Base-by-base conservation (phyloP, 1,140 invertebrate species). In the Tetragnatha versicolor region DNA sequence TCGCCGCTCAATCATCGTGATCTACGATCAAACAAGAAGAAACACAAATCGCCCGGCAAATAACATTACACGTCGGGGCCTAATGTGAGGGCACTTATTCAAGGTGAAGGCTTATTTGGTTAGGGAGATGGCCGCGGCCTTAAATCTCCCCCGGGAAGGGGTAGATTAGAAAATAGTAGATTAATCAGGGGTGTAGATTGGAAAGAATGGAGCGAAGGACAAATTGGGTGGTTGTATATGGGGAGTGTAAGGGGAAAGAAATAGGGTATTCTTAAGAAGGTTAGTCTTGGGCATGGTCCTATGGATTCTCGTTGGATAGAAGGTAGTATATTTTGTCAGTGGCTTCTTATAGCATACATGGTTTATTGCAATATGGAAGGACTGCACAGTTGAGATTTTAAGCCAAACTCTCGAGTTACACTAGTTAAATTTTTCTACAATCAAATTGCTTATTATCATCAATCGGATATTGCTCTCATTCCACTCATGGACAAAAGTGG, bases 41-140 rank as follows among this genome's bases (percentile, higher is more conserved):
- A 33, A 49, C 69, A 58, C 69, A 72, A 72, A 72, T 72, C 58
- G 69, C 58, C 58, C 69, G 51, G 45, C 69, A 72, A 72, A 72
- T 72, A 72, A 72, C 69, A 72, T 72, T 58, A 72, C 69, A 72
- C 69, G 69, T 72, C 69, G 69, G 51, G 55, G 69, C 51, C 35
- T 72, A 72, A 72, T 72, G 51, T 25, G 22, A 22, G 9, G 37
- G 4, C 37, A 29, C 33, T 72, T 58, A 45, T 37, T 72, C 69
- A 51, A 29, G 39, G 51, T 35, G 20, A 37, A 25, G 37, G 51
- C 69, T 72, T 72, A 72, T 72, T 72, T 72, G 69, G 69, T 72
- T 72, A 72, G 51, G 20, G 29, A 25, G 66, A n/a, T n/a, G 22
- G 12, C 22, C 33, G 35, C 17, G 35, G 51, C 66, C 27, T n/a